Evolutionary conservation across 2,888 invertebrate species (phyloP), one percentile per base, ranked within the genome.

Genomic region (Nemoura dubitans): DNA sequence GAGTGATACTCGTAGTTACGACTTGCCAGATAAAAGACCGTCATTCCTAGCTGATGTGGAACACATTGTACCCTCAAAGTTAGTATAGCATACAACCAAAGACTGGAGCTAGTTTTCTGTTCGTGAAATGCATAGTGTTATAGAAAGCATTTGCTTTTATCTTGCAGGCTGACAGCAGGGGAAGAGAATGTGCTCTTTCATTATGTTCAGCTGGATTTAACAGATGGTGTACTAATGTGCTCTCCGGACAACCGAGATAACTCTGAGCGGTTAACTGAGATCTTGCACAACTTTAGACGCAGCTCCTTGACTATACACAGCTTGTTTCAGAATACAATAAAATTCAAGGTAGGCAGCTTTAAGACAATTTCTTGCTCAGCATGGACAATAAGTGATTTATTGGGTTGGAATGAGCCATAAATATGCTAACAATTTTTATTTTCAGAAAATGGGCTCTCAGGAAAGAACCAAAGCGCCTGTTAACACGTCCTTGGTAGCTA

Each of bases 131-230:
- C 21, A 76, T 76, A 5, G 76, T 21, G 7, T 21, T 36, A 36
- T 36, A 36, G 36, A 36, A 36, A 36, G 10, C n/a, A n/a, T n/a
- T 6, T 36, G 36, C 10, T 36, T 3, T 36, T 36, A 6, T 36
- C 36, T 36, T 36, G 10, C 36, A 94, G 94, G 91, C 92, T 96
- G 89, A 96, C 96, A 26, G 92, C 94, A 0, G 96, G 96, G 0
- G 93, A 93, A 85, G 94, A 95, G 87, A 96, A 96, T 90, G 94
- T 95, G 14, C 90, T 97, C 87, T 95, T 96, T 90, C 95, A 96
- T 91, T 97, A 95, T 90, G 93, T 97, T 0, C 95, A 95, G 87
- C 91, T 97, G 86, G 96, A 97, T 90, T 92, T 93, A 0, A 93
- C 94, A 16, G 95, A 95, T 90, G 97, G 97, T 0, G 92, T 97